Percentiles rank a stretch among this genome's conserved stretches.
phyloP scores from a whole-genome alignment of 2,888 invertebrate genomes.

The Aspidiotus rigidus region DNA sequence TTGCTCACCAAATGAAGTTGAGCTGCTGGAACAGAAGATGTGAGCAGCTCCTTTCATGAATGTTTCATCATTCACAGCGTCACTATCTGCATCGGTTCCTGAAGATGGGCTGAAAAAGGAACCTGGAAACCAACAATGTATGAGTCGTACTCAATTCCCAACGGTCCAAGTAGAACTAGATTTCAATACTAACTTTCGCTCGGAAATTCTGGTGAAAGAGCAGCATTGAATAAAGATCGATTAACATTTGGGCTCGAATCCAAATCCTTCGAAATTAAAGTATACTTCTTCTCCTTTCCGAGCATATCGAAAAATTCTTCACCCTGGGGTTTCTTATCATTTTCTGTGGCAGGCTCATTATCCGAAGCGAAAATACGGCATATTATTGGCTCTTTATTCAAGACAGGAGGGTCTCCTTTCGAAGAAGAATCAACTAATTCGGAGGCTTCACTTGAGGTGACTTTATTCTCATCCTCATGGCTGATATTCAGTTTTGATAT shows the following conservation, averaged over 20 bases:
- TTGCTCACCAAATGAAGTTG: constrained; percentile 37
- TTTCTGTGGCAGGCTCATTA: constrained; percentile 41
- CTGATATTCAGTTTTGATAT: constrained; percentile 35
- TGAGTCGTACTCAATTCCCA: background rate
- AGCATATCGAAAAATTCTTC: constrained; percentile 47
- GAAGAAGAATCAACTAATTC: background rate
- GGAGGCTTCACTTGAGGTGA: background rate
- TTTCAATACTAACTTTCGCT: constrained; percentile 14
- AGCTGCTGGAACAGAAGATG: constrained; percentile 31
- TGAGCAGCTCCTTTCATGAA: constrained; percentile 31
- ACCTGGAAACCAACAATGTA: constrained; percentile 2
- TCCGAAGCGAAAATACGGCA: constrained; percentile 35
- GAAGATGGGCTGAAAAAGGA: constrained; percentile 31
- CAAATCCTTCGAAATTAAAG: background rate
- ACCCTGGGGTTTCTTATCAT: constrained; percentile 41
- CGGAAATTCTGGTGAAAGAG: constrained; percentile 22
- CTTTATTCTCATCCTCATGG: background rate
- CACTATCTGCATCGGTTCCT: constrained; percentile 22
- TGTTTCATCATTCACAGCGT: constrained; percentile 29
- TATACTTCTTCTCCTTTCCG: constrained; percentile 38
- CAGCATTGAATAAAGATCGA: constrained; percentile 15
- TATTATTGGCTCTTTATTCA: constrained; percentile 23
- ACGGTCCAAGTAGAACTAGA: background rate
- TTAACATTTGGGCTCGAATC: constrained; percentile 8
- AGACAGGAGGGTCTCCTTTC: background rate